Base-by-base conservation (phyloP, 2,888 invertebrate genomes). In the Pterobdella sp. region DNA sequence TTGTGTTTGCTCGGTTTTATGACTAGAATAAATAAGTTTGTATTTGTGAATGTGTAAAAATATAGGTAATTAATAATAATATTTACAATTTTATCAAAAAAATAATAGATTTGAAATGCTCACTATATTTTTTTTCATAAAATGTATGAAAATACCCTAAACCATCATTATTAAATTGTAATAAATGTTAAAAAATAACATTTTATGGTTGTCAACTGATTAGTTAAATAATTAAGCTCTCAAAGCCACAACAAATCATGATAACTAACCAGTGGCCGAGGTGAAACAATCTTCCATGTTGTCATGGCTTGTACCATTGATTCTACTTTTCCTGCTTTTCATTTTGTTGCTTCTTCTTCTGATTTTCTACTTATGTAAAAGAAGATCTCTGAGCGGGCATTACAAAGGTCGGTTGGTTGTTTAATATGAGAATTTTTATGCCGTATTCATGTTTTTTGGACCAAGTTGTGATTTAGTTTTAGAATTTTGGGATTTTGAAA, bases 281-380 rank as follows among this genome's bases (percentile, higher is more conserved):
- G 29, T 3, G 4, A 10, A 35, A 2, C 26, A 65, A n/a, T 4
- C 65, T 34, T 7, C 65, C n/a, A 34, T 34, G 34, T n/a, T 65
- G 35, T 34, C 34, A 3, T 65, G 65, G 65, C n/a, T 65, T 14
- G 35, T 65, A 3, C 65, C 65, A 7, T 3, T 65, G 4, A 14
- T 65, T 52, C 22, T 69, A 49, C 34, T 69, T 10, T 1, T 69
- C 31, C 69, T 69, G 31, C 52, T 69, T 1, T 31, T 69, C 52
- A 1, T 69, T 32, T 31, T 69, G 31, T 31, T 69, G 18, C 31
- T 69, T 34, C 49, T 69, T 52, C 26, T 69, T 1, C 22, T 69
- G 18, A 52, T 69, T 31, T 65, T 35, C 32, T 65, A 35, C 65
- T n/a, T 42, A 22, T 34, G 34, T 52, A 52, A 52, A 18, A 26